Evolutionary conservation across 2,888 invertebrate genomes (phyloP).

Genomic region (Cacoxenus indagator): DNA sequence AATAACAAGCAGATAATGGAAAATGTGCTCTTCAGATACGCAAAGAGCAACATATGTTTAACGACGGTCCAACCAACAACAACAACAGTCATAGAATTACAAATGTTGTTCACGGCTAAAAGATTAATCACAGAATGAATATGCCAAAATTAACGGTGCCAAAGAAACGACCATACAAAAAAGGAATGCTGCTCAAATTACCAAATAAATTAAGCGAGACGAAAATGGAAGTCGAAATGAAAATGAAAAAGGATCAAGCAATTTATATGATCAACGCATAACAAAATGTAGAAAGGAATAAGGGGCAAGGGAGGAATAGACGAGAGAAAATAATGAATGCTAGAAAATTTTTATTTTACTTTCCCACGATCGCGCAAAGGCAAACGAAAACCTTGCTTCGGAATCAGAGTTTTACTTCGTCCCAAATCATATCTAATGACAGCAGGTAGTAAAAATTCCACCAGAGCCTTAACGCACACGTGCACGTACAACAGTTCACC

Average conservation of each 20-base stretch:
- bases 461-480: constrained; percentile 40
- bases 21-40: background rate
- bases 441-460: constrained; percentile 32
- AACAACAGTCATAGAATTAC: constrained; percentile 39
- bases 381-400: background rate
- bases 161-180: constrained; percentile 23
- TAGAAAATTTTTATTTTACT: constrained; percentile 48
- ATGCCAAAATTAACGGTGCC: constrained; percentile 17
- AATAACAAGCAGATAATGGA: background rate
- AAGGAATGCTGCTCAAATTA: constrained; percentile 42
- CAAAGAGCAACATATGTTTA: constrained; percentile 63
- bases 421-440: constrained; percentile 14
- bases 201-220: constrained; percentile 22
- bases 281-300: constrained; percentile 19
- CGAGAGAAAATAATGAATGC: constrained; percentile 41
- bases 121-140: constrained; percentile 49
- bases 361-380: constrained; percentile 50
- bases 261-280: constrained; percentile 40
- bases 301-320: background rate
- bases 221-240: constrained; percentile 15
- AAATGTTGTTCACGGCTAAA: constrained; percentile 39
- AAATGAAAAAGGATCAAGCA: constrained; percentile 34
- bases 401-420: constrained; percentile 38
- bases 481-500: constrained; percentile 41
- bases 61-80: constrained; percentile 58